Evolutionary conservation across 2,113 vertebrate species (phyloP), one percentile per base, ranked within the genome.

Genomic region (Aphyosemion australe): DNA sequence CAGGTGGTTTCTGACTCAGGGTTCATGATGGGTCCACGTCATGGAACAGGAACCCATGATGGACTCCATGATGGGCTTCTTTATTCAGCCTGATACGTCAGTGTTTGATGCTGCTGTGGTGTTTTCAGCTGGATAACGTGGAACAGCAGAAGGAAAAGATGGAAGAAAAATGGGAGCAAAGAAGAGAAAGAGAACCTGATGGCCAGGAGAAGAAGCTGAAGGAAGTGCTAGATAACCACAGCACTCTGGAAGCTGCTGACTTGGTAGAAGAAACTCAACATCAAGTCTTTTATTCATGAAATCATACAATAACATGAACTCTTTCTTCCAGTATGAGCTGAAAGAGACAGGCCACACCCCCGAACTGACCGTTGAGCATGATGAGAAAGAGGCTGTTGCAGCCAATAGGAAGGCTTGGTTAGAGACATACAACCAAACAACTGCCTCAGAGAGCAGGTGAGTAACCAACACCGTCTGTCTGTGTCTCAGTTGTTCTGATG

Each of bases 301-400:
- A 10, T 37, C 9, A 13, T 16, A 56, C 13, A n/a, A 5, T 39
- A 19, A 56, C 34, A 41, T 2, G 8, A 55, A 39, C 12, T 12
- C 12, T 56, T 61, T 0, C 11, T 70, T 54, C 20, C 76, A 91
- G 90, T 48, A 60, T 0, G 86, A 90, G 58, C 74, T 62, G 20
- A 92, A 93, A 55, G 91, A 93, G 61, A 90, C 87, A 18, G 89
- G 90, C 52, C 90, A 92, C 79, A 90, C 90, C 64, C 92, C 91
- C 2, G 89, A 93, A 46, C 75, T 90, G 59, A 82, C 64, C 15
- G 20, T 72, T 0, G 61, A 83, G 31, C 74, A 84, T 57, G 74
- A 87, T 76, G 82, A 77, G 67, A 92, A 85, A 52, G 77, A 89
- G 10, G 67, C 51, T 16, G 69, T 69, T 0, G 12, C 65, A 43